Evolutionary conservation across 2,797 vertebrate genomes (phyloP).

Genomic region (Clamator glandarius): DNA sequence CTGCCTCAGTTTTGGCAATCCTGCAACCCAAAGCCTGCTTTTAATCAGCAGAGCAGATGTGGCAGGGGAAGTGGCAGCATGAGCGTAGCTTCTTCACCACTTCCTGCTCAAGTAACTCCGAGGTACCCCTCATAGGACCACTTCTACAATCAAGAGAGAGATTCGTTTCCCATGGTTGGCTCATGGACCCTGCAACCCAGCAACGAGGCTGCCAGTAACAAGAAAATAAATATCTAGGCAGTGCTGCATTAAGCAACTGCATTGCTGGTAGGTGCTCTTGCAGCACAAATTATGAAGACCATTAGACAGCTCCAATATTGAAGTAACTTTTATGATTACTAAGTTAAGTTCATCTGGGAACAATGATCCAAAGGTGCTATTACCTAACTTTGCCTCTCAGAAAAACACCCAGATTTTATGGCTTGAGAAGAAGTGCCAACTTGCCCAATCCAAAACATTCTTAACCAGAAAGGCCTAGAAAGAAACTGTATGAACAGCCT

Average conservation of each 20-base stretch:
- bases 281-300: background rate
- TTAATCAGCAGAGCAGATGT: constrained; percentile 4
- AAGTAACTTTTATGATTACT: background rate
- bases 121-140: constrained; percentile 38
- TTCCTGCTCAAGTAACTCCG: constrained; percentile 56
- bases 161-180: background rate
- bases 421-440: background rate
- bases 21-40: constrained; percentile 12
- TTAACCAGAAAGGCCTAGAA: background rate
- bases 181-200: background rate
- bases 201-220: background rate
- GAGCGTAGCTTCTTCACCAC: constrained; percentile 43
- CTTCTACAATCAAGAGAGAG: background rate
- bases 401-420: background rate
- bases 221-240: background rate
- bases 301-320: background rate
- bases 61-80: constrained; percentile 39
- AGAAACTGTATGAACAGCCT: background rate
- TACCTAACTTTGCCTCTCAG: background rate
- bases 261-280: background rate
- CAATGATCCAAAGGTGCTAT: background rate
- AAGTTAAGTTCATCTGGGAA: background rate
- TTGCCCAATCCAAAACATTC: background rate
- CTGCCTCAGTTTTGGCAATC: background rate
- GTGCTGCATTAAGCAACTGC: background rate